Percentiles rank a stretch among this genome's conserved stretches.
phyloP scores from a whole-genome alignment of 2,888 invertebrate genomes.

The Pinctada fucata region DNA sequence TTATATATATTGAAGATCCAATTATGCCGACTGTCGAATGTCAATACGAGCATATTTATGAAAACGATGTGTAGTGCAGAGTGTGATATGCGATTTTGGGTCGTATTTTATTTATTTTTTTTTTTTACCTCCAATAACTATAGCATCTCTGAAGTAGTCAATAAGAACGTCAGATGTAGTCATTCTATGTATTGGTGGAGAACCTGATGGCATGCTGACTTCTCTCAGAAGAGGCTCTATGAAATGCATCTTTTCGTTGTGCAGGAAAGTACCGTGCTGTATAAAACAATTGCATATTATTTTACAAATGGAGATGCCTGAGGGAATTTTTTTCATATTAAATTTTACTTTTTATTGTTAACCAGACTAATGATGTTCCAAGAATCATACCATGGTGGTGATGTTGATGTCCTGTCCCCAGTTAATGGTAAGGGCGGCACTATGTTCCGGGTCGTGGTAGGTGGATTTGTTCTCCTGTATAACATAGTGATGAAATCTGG shows the following conservation, averaged over 20 bases:
- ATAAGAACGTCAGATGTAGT: neutral
- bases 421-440: neutral
- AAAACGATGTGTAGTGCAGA: too few species aligned
- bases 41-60: too few species aligned
- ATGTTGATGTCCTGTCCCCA: neutral
- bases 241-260: constrained; percentile 10
- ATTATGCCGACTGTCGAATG: too few species aligned
- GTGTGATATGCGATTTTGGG: too few species aligned
- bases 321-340: neutral
- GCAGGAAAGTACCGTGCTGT: constrained; percentile 27
- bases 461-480: neutral
- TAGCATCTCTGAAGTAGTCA: constrained; percentile 17
- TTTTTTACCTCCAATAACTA: constrained; percentile 15
- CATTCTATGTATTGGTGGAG: constrained; percentile 9
- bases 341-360: neutral
- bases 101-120: too few species aligned
- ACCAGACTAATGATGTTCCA: too few species aligned
- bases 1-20: too few species aligned
- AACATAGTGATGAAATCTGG: neutral
- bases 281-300: neutral
- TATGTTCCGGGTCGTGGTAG: constrained; percentile 6
- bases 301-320: too few species aligned
- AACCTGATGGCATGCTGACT: neutral
- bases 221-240: neutral
- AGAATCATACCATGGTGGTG: too few species aligned